Conservation (phyloP, 2,113 vertebrate genomes). For the Protomyctophum bolini region DNA sequence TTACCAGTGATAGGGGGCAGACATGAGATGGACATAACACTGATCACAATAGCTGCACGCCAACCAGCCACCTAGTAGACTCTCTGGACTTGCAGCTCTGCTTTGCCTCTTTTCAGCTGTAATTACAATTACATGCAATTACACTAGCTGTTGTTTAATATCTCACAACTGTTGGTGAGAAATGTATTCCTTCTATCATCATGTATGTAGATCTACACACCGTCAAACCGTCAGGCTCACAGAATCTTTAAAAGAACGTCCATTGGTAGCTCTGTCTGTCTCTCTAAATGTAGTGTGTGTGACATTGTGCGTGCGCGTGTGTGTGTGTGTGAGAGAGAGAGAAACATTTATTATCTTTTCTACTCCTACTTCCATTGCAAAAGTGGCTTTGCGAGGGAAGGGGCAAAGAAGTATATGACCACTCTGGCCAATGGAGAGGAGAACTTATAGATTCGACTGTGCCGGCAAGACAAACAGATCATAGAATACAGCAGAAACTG, state of each 20-base stretch:
- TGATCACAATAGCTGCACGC: constrained; percentile 58
- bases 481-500: constrained; percentile 72
- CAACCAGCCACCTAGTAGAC: constrained; percentile 44
- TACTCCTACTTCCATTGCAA: background rate
- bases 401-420: background rate
- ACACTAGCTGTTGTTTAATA: too few relatives aligned
- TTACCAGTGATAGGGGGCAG: constrained; percentile 52
- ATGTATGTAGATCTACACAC: too few relatives aligned
- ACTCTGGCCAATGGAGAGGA: constrained; percentile 2
- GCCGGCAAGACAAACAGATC: constrained; percentile 62
- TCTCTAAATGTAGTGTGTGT: background rate
- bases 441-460: constrained; percentile 36
- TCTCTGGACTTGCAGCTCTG: constrained; percentile 6
- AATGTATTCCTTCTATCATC: too few relatives aligned
- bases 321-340: background rate
- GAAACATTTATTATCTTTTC: background rate
- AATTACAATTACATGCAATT: background rate
- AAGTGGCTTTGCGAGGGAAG: background rate
- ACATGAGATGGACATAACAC: constrained; percentile 51
- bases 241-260: background rate
- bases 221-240: background rate
- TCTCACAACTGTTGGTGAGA: too few relatives aligned
- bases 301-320: background rate
- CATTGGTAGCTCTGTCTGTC: background rate
- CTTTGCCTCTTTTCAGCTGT: background rate